Base-by-base conservation (phyloP, 2,113 vertebrate species). In the Mesitornis unicolor region DNA sequence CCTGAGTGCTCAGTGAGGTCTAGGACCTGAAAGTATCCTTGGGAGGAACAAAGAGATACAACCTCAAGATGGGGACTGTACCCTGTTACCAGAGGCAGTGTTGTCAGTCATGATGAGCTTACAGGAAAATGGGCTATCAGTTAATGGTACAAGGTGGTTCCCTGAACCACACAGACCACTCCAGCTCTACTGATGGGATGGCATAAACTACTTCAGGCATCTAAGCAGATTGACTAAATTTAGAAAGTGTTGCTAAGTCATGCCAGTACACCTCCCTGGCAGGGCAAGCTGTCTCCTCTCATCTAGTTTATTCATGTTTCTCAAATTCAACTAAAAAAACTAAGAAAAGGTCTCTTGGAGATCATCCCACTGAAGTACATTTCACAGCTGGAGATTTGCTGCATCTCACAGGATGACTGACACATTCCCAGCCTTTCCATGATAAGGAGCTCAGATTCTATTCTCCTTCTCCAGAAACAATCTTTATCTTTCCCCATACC, bases 1-100 rank as follows among this genome's bases (percentile, higher is more conserved):
- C 4, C 25, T 24, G 4, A 4, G 5, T 60, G 29, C 25, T 61
- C 24, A 45, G 6, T 38, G 64, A 65, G 0, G 0, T 36, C 25
- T 77, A 84, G 9, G 45, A 84, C n/a, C 8, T 53, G 38, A 59
- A 88, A 71, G 5, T 5, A 26, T 48, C 8, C 11, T 65, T 45
- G 21, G 9, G 18, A 90, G 50, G 24, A 79, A 53, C 7, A 36
- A 43, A 77, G 21, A n/a, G 8, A 17, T 76, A 17, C 8, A 80
- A 40, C 8, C 13, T 35, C 16, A 87, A 80, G n/a, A 51, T 38
- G 19, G 12, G 9, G 6, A 57, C 61, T 29, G 25, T 13, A 36
- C 16, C 19, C 53, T 57, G 26, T n/a, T 16, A 64, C n/a, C 47
- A 77, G 31, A 87, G 42, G n/a, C 45, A 70, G 11, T 63, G 51